These are phyloP conservation scores for Lamprotornis superbus DNA, from an alignment of 2,113 vertebrate species.

Conservation along the genomic window DNA sequence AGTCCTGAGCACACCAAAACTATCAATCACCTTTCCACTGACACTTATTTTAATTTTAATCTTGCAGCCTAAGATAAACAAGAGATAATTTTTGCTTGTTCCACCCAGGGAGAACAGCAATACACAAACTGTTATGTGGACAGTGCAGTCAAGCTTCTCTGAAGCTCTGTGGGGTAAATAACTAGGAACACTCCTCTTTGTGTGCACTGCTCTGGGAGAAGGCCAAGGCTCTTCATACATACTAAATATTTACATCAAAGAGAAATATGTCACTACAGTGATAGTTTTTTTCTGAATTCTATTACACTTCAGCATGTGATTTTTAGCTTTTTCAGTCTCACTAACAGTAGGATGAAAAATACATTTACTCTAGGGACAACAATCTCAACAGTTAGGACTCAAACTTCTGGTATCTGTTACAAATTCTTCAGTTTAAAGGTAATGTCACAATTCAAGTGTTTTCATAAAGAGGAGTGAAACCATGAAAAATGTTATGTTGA, in stretches of 20 bases:
- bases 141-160: background rate
- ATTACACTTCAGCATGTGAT: background rate
- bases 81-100: background rate
- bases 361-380: background rate
- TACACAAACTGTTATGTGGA: background rate
- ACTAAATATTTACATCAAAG: background rate
- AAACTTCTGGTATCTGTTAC: background rate
- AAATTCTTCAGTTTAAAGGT: background rate
- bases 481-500: background rate
- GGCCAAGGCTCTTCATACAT: background rate
- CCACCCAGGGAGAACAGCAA: background rate
- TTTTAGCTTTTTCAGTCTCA: background rate
- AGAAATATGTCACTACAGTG: background rate
- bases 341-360: background rate
- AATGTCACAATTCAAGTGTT: background rate
- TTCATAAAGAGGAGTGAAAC: background rate
- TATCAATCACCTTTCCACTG: background rate
- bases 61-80: background rate
- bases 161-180: background rate
- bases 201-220: background rate
- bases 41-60: background rate
- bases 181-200: fast-evolving
- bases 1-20: background rate
- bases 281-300: background rate
- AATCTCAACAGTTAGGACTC: background rate